Evolutionary conservation across 2,797 vertebrate species (phyloP).

Genomic region (Intellagama lesueurii): DNA sequence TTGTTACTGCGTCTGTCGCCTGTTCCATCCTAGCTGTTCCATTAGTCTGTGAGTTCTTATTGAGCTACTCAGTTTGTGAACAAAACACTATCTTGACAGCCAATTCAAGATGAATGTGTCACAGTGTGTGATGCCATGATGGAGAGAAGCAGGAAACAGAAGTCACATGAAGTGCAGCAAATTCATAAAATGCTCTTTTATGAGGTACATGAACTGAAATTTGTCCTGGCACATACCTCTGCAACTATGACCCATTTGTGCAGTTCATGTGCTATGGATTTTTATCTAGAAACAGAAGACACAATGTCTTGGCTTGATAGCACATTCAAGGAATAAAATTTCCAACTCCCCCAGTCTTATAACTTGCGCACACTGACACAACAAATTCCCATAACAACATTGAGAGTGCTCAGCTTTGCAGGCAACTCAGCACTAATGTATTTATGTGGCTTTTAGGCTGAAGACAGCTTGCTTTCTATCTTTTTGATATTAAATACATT

Average conservation of each 20-base stretch:
- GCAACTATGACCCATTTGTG: too few species aligned
- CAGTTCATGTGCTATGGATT: too few species aligned
- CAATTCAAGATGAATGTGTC: neutral
- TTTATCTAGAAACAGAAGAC: neutral
- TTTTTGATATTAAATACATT: constrained; percentile 76
- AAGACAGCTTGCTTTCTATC: constrained; percentile 74
- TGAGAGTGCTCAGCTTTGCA: constrained; percentile 61
- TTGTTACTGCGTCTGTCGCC: neutral
- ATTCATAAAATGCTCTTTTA: neutral
- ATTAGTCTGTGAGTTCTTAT: neutral
- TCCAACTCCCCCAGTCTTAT: neutral
- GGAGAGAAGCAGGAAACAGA: neutral
- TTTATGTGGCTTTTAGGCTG: constrained; percentile 80
- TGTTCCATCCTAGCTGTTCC: neutral
- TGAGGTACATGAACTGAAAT: neutral
- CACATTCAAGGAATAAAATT: neutral
- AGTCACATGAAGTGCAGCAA: neutral
- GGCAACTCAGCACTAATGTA: constrained; percentile 74
- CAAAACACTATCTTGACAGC: neutral
- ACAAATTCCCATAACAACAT: constrained; percentile 74
- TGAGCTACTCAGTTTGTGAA: neutral
- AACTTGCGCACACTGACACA: constrained; percentile 63
- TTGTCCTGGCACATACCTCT: neutral
- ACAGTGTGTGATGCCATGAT: neutral
- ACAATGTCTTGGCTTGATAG: too few species aligned